Conservation (phyloP, 2,888 invertebrate genomes). For the Conchocele bisecta region DNA sequence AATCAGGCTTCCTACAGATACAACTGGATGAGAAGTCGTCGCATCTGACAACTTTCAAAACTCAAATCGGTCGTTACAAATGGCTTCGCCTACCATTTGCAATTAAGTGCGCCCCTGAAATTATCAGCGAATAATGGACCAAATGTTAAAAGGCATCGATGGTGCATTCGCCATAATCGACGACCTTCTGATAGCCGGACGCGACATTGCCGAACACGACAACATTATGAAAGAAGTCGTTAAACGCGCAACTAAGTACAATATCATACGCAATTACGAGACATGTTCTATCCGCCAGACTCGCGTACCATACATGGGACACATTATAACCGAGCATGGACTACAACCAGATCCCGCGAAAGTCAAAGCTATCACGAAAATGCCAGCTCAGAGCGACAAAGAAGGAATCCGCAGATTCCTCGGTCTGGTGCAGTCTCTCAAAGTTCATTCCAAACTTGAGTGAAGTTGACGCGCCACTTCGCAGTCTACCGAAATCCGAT, state of each 20-base stretch:
- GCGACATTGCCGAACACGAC: slow-evolving; percentile 41
- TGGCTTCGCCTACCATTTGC: slow-evolving; percentile 63
- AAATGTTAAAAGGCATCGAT: slow-evolving; percentile 46
- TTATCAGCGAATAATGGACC: slow-evolving; percentile 56
- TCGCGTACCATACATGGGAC: slow-evolving; percentile 41
- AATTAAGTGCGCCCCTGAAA: slow-evolving; percentile 56
- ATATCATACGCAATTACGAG: slow-evolving; percentile 51
- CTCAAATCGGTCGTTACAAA: slow-evolving; percentile 58
- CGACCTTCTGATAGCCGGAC: slow-evolving; percentile 52
- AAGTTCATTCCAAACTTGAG: slow-evolving; percentile 61
- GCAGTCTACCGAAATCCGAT: slow-evolving; percentile 42
- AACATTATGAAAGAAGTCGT: slow-evolving; percentile 41
- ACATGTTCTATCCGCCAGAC: slow-evolving; percentile 39
- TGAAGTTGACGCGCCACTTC: slow-evolving; percentile 45
- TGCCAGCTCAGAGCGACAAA: slow-evolving; percentile 49
- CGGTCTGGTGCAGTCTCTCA: slow-evolving; percentile 4
- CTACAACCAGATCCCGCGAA: slow-evolving; percentile 39
- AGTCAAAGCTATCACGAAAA: slow-evolving; percentile 38
- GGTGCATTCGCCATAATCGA: slow-evolving; percentile 53
- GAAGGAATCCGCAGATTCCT: slow-evolving; percentile 29
- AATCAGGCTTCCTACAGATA: slow-evolving; percentile 62
- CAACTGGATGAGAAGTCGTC: slow-evolving; percentile 52
- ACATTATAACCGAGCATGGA: slow-evolving; percentile 32
- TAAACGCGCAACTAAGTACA: slow-evolving; percentile 47
- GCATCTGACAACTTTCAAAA: slow-evolving; percentile 58